phyloP scores from a whole-genome alignment of 2,797 vertebrate species.

The Percopsis omiscomaycus region DNA sequence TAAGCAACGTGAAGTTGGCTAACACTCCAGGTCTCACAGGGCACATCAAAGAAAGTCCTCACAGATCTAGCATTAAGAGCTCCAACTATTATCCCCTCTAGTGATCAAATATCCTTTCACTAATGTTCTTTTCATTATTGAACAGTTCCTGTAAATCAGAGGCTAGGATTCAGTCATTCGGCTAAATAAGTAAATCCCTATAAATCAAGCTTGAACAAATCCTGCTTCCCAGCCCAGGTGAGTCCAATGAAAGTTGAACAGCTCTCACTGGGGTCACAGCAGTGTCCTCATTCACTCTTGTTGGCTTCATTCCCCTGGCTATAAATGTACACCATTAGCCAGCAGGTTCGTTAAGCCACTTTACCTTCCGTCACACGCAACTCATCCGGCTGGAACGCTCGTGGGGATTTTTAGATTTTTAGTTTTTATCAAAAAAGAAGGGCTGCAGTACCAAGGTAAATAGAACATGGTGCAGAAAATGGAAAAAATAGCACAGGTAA shows the following conservation, averaged over 20 bases:
- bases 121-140: slow-evolving; percentile 44
- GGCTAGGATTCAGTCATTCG: slow-evolving; percentile 49
- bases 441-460: too few relatives aligned
- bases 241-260: slow-evolving; percentile 64
- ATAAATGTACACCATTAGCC: slow-evolving; percentile 68
- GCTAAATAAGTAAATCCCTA: slow-evolving; percentile 64
- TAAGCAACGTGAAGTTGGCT: slow-evolving; percentile 60
- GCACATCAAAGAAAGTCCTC: slow-evolving; percentile 63
- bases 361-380: slow-evolving; percentile 68
- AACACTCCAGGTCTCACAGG: slow-evolving; percentile 55
- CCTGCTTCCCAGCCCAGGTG: slow-evolving; percentile 49
- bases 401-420: slow-evolving; percentile 54
- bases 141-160: slow-evolving; percentile 47
- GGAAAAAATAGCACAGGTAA: not conserved
- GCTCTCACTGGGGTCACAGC: slow-evolving; percentile 66
- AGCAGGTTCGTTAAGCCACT: slow-evolving; percentile 60
- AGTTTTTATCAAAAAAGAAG: slow-evolving; percentile 18
- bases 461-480: not conserved
- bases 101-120: slow-evolving; percentile 44
- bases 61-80: slow-evolving; percentile 21
- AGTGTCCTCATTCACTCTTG: slow-evolving; percentile 54
- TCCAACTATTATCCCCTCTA: slow-evolving; percentile 65
- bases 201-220: slow-evolving; percentile 62
- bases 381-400: slow-evolving; percentile 57
- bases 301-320: slow-evolving; percentile 63